These are phyloP conservation scores for Dioctria linearis DNA, from an alignment of 2,888 invertebrate genomes.

Conservation along the genomic window DNA sequence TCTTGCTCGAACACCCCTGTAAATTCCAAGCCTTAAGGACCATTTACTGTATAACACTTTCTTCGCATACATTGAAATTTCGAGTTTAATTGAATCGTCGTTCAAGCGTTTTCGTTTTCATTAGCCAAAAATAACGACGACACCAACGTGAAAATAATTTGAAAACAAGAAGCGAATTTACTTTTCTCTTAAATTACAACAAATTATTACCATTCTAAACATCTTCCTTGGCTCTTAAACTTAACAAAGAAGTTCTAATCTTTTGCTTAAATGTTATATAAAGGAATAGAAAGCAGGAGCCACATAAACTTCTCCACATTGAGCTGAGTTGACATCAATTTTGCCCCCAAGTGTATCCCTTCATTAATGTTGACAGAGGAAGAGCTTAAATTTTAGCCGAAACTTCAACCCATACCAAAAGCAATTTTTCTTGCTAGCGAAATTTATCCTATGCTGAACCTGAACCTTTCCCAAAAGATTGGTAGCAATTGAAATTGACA, in stretches of 20 bases:
- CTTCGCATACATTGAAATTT: too few species aligned
- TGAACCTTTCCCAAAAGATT: constrained; percentile 23
- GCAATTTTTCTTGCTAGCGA: background rate
- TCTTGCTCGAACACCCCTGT: too few species aligned
- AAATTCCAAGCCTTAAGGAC: too few species aligned
- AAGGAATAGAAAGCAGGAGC: background rate
- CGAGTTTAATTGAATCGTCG: too few species aligned
- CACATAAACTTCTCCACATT: too few species aligned
- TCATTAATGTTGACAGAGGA: constrained; percentile 19
- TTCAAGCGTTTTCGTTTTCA: too few species aligned
- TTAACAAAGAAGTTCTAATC: background rate
- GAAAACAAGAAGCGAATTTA: constrained; percentile 1
- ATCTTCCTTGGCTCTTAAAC: background rate
- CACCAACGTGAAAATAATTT: background rate
- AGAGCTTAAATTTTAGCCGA: constrained; percentile 27
- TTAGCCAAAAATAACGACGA: background rate
- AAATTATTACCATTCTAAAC: background rate
- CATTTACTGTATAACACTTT: too few species aligned
- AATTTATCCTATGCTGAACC: constrained; percentile 8
- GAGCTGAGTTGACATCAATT: constrained; percentile 31
- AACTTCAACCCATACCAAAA: constrained; percentile 19
- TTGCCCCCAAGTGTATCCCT: constrained; percentile 22
- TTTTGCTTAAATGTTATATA: too few species aligned
- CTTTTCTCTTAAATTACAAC: background rate
- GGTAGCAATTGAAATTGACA: constrained; percentile 39